Percentiles rank a stretch among this genome's conserved stretches.
These are phyloP conservation scores for Gambusia yucatana DNA, from an alignment of 2,797 vertebrate genomes.

Conservation along the genomic window DNA sequence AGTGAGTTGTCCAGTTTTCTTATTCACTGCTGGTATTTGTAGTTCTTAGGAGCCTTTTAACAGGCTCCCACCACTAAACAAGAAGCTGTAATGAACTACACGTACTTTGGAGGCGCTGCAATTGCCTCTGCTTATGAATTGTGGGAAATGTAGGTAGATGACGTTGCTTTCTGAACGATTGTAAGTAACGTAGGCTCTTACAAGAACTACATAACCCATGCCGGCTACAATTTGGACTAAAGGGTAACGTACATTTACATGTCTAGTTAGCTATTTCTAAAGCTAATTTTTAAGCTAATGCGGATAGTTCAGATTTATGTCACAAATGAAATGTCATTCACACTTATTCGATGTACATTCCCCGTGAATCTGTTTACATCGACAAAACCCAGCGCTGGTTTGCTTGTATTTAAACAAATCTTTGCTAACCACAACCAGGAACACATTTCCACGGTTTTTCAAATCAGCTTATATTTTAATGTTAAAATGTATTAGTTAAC, in stretches of 20 bases:
- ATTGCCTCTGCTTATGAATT: not conserved
- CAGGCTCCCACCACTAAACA: fast-evolving
- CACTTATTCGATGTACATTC: not conserved
- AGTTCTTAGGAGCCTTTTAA: constrained; percentile 46
- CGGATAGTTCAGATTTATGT: constrained; percentile 16
- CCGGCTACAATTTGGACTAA: constrained; percentile 41
- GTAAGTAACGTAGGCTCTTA: not conserved
- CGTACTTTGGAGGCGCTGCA: not conserved
- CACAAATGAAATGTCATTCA: not conserved
- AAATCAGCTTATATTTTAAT: not conserved
- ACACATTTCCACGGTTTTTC: constrained; percentile 1
- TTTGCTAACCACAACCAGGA: constrained; percentile 31
- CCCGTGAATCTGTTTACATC: not conserved
- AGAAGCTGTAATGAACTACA: constrained; percentile 63
- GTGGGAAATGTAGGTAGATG: constrained; percentile 60
- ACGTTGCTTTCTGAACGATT: fast-evolving
- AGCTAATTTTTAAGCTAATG: constrained; percentile 48
- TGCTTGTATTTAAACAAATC: constrained; percentile 41
- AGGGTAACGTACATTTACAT: constrained; percentile 54
- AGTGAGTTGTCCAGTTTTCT: constrained; percentile 83
- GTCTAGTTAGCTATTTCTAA: constrained; percentile 44
- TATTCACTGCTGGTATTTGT: constrained; percentile 68
- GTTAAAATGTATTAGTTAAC: not conserved
- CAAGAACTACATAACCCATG: constrained; percentile 76
- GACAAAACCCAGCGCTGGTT: constrained; percentile 3